A percentile compares a stretch with the other conserved stretches of the same genome.
These are phyloP conservation scores for Phrynocephalus versicolor DNA, from an alignment of 2,113 vertebrate species.

Conservation along the genomic window DNA sequence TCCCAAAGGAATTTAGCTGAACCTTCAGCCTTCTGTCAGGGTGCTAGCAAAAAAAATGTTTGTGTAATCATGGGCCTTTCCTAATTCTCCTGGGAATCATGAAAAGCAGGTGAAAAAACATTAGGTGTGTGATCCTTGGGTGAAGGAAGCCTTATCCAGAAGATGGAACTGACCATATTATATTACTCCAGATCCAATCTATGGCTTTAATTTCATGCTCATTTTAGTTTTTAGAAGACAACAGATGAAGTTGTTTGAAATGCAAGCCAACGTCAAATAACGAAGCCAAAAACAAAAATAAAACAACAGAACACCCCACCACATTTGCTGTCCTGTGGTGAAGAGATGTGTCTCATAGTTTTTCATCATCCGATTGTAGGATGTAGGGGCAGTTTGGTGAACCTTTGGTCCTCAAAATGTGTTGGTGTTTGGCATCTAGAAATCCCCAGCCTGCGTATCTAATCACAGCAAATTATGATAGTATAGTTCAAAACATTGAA, in stretches of 20 bases:
- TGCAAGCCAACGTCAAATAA: slow-evolving; percentile 14
- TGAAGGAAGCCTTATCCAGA: slow-evolving; percentile 14
- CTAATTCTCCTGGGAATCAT: slow-evolving; percentile 35
- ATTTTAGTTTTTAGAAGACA: slow-evolving; percentile 20
- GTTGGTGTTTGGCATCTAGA: no score
- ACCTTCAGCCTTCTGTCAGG: slow-evolving; percentile 8
- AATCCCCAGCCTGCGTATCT: no score
- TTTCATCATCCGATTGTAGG: background rate
- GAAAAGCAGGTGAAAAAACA: slow-evolving; percentile 40
- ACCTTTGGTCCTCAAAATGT: no score
- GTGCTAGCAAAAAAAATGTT: background rate
- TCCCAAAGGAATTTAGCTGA: no score
- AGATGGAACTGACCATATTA: slow-evolving; percentile 10
- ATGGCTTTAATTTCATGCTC: background rate
- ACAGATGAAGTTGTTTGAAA: slow-evolving; percentile 33
- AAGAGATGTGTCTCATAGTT: background rate
- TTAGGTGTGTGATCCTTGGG: background rate
- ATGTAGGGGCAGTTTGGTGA: background rate
- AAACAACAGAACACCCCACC: no score
- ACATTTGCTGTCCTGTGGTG: no score
- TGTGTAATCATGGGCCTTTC: slow-evolving; percentile 5
- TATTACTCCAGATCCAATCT: slow-evolving; percentile 32
- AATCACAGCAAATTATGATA: no score
- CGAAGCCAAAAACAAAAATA: background rate
- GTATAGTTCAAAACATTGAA: no score